Evolutionary conservation across 1,140 invertebrate species (phyloP), one percentile per base, ranked within the genome.

Genomic region (Papilio helenus): DNA sequence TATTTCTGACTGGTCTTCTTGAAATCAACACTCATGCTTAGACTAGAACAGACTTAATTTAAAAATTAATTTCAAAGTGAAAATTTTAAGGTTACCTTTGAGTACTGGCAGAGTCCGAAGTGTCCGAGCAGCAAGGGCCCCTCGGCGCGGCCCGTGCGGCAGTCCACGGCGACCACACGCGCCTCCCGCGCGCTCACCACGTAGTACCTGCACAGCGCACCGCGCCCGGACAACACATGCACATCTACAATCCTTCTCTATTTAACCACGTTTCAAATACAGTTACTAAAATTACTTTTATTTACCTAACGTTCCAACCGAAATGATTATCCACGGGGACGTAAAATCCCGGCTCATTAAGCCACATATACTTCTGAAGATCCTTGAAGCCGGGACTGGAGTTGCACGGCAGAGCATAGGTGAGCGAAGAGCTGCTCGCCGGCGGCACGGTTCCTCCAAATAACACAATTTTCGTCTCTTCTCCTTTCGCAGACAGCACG

Each of bases 241-340:
- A 34, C 58, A 4, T 26, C 23, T 26, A 61, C 58, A 12, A 61
- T 12, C 9, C 58, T 26, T 23, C 2, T 12, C 9, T 61, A 14
- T 10, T 55, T 61, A 61, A 26, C 2, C 58, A 3, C 9, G 0
- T 61, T 61, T 23, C 20, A 3, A 1, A 23, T 10, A 61, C 20
- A 61, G 9, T 61, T 34, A 29, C 7, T 29, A 14, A 68, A 68
- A 68, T 16, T 29, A 34, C 26, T 29, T 68, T 29, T 61, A 14
- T 87, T 73, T 14, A 95, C 94, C 91, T 92, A 5, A 95, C 90
- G 76, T 81, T 84, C 94, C 94, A 95, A 0, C 84, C 86, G 71
- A 84, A 91, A 3, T 80, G 79, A 79, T 94, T 94, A 20, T 88
- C 87, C 39, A 91, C 78, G 0, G 93, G 89, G 76, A 93, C 86